Percentiles rank a stretch among this genome's conserved stretches.
These are phyloP conservation scores for Spinibarbus caldwelli DNA, from an alignment of 2,797 vertebrate species.

Conservation along the genomic window DNA sequence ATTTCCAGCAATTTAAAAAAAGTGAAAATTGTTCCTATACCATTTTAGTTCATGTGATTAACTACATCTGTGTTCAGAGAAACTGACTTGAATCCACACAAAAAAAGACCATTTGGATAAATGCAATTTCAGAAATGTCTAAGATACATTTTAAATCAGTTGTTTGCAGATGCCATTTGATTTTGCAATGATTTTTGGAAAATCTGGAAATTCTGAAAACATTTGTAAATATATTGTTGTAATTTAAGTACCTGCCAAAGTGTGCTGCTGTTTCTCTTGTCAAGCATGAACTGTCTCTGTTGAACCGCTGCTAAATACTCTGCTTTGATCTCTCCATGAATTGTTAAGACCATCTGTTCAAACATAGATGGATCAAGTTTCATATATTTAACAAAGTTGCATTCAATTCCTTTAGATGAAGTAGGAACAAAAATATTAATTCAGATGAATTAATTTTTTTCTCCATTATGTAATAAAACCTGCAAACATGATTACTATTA, in stretches of 20 bases:
- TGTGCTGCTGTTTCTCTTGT: neutral
- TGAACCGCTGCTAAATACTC: neutral
- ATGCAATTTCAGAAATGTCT: neutral
- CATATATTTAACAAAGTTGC: neutral
- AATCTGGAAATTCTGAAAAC: neutral
- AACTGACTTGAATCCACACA: neutral
- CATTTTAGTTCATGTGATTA: neutral
- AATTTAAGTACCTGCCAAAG: neutral
- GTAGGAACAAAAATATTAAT: neutral
- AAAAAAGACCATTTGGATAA: neutral
- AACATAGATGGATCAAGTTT: neutral
- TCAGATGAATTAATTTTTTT: neutral
- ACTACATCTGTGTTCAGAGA: neutral
- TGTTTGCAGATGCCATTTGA: neutral
- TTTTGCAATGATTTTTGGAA: neutral
- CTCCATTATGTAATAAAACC: neutral
- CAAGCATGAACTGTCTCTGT: neutral
- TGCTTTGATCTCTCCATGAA: neutral
- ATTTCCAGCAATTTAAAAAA: neutral
- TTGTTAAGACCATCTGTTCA: neutral
- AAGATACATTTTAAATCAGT: neutral
- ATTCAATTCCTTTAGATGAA: neutral
- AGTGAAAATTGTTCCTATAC: neutral
- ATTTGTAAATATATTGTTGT: neutral
- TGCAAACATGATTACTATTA: neutral